Evolutionary conservation across 2,797 vertebrate genomes (phyloP).

Genomic region (Stomatorhinus walkeri): DNA sequence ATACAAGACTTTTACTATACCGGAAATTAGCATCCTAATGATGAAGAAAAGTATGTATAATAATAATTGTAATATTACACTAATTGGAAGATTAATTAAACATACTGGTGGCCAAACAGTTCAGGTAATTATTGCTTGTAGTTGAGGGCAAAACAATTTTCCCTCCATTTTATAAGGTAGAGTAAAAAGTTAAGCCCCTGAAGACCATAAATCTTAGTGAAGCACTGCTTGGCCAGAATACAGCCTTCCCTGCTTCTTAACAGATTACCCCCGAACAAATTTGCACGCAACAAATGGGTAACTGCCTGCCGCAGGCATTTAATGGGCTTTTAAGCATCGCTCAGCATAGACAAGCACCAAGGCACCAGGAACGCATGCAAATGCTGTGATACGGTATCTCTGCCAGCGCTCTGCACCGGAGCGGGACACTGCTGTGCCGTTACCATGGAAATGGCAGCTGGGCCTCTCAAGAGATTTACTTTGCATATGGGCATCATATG

Average conservation of each 20-base stretch:
- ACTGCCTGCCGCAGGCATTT: background rate
- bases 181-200: background rate
- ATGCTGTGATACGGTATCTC: background rate
- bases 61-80: background rate
- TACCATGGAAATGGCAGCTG: background rate
- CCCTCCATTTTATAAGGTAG: background rate
- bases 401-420: background rate
- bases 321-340: conserved; percentile 1
- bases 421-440: background rate
- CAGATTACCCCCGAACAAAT: conserved; percentile 1
- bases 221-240: background rate
- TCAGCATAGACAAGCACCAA: background rate
- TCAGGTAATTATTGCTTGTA: background rate
- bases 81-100: background rate
- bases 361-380: background rate
- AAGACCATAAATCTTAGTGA: background rate
- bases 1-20: background rate
- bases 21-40: background rate
- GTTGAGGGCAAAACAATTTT: background rate
- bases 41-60: background rate
- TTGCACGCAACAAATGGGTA: background rate
- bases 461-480: background rate
- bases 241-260: conserved; percentile 2
- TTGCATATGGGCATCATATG: background rate
- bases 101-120: background rate